Evolutionary conservation across 2,113 vertebrate genomes (phyloP), one percentile per base, ranked within the genome.

Genomic region (Pangasianodon hypophthalmus): DNA sequence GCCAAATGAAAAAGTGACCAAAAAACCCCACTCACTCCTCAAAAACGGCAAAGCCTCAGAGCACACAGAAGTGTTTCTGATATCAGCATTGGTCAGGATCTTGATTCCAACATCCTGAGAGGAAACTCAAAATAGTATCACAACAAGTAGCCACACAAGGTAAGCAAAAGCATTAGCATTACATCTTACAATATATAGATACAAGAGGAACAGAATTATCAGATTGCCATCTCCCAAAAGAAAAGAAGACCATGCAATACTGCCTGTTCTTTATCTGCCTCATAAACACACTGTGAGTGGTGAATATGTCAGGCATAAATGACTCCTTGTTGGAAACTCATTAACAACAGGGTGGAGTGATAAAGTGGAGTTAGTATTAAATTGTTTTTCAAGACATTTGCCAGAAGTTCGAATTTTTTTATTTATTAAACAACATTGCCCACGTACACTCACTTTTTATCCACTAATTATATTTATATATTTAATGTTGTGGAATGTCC

Each of bases 101-200:
- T 96, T 96, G 14, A 96, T 86, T 84, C 95, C 95, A 32, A 95
- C 88, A 44, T 88, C 85, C 96, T 96, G 46, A 81, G 6, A 26
- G 6, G n/a, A 32, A 71, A 52, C 16, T 24, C 32, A 52, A 44
- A 26, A 44, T 13, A 60, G 6, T 56, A 32, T 56, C 21, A 32
- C 11, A 37, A 37, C 8, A 2, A 82, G 37, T 37, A 37, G 37
- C 1, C 80, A 37, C 50, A 21, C 18, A 2, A 41, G 69, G 52
- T 37, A 37, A 37, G 1, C 1, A 26, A 60, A 84, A 84, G 41
- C n/a, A 46, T 41, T n/a, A 52, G 29, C 64, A 54, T 67, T n/a
- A 80, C 14, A 11, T 26, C 21, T 29, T 75, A 75, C 71, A 44
- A 9, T 71, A 4, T 37, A 73, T 18, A 41, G 16, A 2, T 1